phyloP scores from a whole-genome alignment of 1,140 invertebrate genomes.

The Spodoptera litura region DNA sequence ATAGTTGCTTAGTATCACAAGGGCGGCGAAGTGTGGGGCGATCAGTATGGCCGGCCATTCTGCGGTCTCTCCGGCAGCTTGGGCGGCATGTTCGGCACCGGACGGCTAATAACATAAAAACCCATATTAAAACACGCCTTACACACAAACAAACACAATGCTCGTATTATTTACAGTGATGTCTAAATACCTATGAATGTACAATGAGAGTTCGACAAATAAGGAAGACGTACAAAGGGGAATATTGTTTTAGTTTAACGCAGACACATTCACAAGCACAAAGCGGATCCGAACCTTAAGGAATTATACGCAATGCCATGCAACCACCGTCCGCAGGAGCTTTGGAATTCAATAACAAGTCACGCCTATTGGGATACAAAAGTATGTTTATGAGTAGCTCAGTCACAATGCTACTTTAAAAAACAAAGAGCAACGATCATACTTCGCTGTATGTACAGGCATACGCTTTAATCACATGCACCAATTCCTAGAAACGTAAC shows the following conservation, averaged over 20 bases:
- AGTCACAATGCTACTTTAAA: constrained; percentile 8
- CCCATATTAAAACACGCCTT: constrained; percentile 40
- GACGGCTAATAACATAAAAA: constrained; percentile 76
- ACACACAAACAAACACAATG: constrained; percentile 32
- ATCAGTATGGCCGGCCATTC: constrained; percentile 85
- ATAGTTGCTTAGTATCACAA: constrained; percentile 70
- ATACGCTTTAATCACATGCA: constrained; percentile 15
- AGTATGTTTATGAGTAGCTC: neutral
- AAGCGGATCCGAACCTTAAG: neutral
- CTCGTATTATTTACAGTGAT: constrained; percentile 40
- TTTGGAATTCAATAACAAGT: neutral
- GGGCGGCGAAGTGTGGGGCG: constrained; percentile 63
- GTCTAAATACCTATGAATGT: constrained; percentile 32
- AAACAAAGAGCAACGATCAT: constrained; percentile 19
- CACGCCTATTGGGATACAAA: neutral
- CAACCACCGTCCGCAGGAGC: neutral
- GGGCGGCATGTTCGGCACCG: constrained; percentile 80
- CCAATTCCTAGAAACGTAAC: constrained; percentile 16
- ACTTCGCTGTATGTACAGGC: neutral
- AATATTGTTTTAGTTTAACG: constrained; percentile 20
- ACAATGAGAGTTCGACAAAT: constrained; percentile 17
- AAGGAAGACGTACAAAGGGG: neutral
- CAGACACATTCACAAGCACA: constrained; percentile 31
- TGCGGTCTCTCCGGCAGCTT: constrained; percentile 85
- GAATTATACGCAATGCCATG: constrained; percentile 21